These are phyloP conservation scores for Muntiacus muntjak DNA, from an alignment of 2,113 vertebrate genomes.

Conservation along the genomic window DNA sequence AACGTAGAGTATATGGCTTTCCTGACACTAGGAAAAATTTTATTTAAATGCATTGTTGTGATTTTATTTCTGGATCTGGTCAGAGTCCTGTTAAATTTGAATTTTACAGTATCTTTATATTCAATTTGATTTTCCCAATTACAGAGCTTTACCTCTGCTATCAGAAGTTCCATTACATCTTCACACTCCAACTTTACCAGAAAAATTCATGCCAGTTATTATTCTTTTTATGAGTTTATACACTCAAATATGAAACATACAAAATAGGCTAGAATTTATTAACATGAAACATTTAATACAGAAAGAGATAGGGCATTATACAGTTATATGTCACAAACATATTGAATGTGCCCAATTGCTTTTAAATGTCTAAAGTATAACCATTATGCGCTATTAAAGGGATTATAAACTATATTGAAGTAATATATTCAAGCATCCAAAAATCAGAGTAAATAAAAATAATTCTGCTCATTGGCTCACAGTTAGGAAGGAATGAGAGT, in stretches of 20 bases:
- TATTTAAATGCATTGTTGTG: constrained; percentile 21
- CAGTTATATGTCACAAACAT: constrained; percentile 70
- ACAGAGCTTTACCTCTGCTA: constrained; percentile 45
- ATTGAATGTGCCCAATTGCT: constrained; percentile 73
- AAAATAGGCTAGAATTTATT: constrained; percentile 74
- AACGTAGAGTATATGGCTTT: not conserved
- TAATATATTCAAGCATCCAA: constrained; percentile 75
- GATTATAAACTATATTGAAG: constrained; percentile 77
- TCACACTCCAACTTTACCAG: constrained; percentile 54
- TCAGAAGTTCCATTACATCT: constrained; percentile 46
- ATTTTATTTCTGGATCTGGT: constrained; percentile 39
- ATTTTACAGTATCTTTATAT: constrained; percentile 53
- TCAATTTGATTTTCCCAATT: constrained; percentile 47
- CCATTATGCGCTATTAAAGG: constrained; percentile 68
- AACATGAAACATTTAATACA: constrained; percentile 73
- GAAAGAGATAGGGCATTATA: constrained; percentile 67
- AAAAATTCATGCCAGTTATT: constrained; percentile 65
- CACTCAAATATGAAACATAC: constrained; percentile 60
- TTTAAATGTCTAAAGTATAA: constrained; percentile 71
- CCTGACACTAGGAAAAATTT: not conserved
- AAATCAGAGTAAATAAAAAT: constrained; percentile 77
- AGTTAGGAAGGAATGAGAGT: constrained; percentile 72
- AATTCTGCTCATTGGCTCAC: constrained; percentile 75
- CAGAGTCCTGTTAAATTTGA: constrained; percentile 34
- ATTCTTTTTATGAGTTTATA: constrained; percentile 72